A percentile compares a stretch with the other conserved stretches of the same genome.
Conservation (phyloP, 2,888 invertebrate genomes). For the Nemoura dubitans region DNA sequence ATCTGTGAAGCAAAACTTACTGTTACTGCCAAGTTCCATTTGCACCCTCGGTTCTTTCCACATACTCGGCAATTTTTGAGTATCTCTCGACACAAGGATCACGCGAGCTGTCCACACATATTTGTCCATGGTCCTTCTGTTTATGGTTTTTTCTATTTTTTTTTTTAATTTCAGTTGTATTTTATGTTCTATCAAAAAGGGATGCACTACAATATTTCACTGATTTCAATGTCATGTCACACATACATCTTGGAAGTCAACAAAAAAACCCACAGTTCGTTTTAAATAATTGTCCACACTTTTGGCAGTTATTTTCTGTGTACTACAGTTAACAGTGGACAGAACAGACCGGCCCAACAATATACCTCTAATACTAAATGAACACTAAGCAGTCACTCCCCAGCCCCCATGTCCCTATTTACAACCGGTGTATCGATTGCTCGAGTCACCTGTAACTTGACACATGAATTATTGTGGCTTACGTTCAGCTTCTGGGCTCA, state of each 20-base stretch:
- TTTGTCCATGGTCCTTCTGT: not conserved
- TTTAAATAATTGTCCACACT: not conserved
- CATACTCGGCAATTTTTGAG: not conserved
- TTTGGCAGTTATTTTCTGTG: not conserved
- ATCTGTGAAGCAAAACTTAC: not conserved
- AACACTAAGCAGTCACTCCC: not conserved
- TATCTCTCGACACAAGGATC: not conserved
- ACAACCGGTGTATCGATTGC: not conserved
- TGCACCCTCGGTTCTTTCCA: too few species aligned
- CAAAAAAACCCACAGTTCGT: too few species aligned
- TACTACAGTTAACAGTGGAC: not conserved
- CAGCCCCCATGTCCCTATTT: not conserved
- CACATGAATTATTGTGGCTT: not conserved
- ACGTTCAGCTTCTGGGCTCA: not conserved
- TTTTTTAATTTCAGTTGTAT: not conserved
- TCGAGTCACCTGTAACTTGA: not conserved
- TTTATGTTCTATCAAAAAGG: not conserved
- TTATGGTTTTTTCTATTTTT: not conserved
- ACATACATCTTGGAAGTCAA: too few species aligned
- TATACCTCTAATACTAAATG: not conserved
- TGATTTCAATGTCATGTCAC: not conserved
- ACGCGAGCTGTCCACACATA: not conserved
- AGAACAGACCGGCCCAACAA: not conserved
- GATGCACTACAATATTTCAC: too few species aligned
- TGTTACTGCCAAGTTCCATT: not conserved